phyloP scores from a whole-genome alignment of 2,113 vertebrate species.

The Larimichthys crocea region DNA sequence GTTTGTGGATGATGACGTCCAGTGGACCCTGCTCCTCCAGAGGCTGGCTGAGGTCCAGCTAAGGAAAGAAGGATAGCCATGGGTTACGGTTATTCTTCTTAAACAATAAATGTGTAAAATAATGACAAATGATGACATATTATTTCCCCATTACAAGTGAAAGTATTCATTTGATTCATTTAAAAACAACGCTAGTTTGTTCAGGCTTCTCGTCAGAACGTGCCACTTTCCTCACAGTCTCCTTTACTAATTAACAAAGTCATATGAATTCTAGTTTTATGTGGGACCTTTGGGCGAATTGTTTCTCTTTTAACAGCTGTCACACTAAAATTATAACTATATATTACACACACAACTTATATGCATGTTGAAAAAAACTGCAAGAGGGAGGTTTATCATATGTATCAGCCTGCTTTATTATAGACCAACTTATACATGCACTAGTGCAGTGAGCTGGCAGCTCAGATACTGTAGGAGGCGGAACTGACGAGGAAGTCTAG shows the following conservation, averaged over 20 bases:
- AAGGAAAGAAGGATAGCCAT: conserved; percentile 42
- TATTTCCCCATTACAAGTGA: background rate
- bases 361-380: background rate
- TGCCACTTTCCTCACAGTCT: background rate
- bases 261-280: background rate
- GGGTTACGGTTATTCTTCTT: conserved; percentile 18
- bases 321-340: background rate
- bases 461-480: background rate
- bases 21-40: conserved; percentile 97
- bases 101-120: background rate
- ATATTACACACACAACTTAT: background rate
- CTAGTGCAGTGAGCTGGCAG: background rate
- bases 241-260: background rate
- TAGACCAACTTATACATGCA: background rate
- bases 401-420: background rate
- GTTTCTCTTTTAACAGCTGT: background rate
- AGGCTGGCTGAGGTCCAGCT: conserved; percentile 95
- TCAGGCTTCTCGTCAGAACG: background rate
- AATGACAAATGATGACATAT: background rate
- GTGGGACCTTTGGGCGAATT: background rate
- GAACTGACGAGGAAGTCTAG: background rate
- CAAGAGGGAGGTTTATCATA: background rate
- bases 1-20: conserved; percentile 98
- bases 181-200: background rate
- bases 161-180: background rate